A percentile compares a stretch with the other conserved stretches of the same genome.
phyloP scores from a whole-genome alignment of 2,888 invertebrate species.

The Andrena trimmerana region DNA sequence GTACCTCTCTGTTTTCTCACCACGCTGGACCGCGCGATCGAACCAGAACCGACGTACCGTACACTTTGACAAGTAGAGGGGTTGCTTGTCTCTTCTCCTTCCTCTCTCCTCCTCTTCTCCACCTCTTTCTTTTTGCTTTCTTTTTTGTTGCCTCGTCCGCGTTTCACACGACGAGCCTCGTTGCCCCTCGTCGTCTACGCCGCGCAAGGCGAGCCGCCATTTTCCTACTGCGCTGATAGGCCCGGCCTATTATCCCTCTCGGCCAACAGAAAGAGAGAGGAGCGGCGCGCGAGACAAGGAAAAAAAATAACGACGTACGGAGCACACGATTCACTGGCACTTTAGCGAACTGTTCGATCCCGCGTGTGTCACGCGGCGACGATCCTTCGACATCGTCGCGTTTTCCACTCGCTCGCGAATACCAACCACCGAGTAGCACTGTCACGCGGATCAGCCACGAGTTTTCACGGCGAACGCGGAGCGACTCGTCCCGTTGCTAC shows the following conservation, averaged over 20 bases:
- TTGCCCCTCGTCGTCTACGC: conserved; percentile 60
- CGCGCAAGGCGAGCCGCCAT: conserved; percentile 70
- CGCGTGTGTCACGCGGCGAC: conserved; percentile 20
- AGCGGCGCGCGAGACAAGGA: conserved; percentile 34
- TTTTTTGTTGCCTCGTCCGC: not conserved
- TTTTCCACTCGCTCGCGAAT: conserved; percentile 1
- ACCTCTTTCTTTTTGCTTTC: not conserved
- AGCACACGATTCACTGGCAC: conserved; percentile 51
- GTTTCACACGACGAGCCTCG: conserved; percentile 32
- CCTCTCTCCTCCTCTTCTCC: not conserved
- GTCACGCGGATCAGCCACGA: conserved; percentile 62
- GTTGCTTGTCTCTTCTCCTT: conserved; percentile 6
- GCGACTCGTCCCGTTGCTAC: conserved; percentile 58
- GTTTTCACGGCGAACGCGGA: conserved; percentile 48
- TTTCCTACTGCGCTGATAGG: conserved; percentile 70
- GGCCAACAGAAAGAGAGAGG: conserved; percentile 51
- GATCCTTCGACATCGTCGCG: conserved; percentile 32
- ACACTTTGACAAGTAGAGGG: not conserved
- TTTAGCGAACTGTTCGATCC: conserved; percentile 22
- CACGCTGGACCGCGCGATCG: conserved; percentile 18
- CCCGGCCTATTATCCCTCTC: conserved; percentile 67
- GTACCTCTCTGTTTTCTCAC: conserved; percentile 4
- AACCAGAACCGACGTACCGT: not conserved
- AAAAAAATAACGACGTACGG: conserved; percentile 30
- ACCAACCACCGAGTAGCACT: conserved; percentile 22